A percentile compares a stretch with the other conserved stretches of the same genome.
Conservation (phyloP, 2,113 vertebrate genomes). For the Brachionichthys hirsutus region DNA sequence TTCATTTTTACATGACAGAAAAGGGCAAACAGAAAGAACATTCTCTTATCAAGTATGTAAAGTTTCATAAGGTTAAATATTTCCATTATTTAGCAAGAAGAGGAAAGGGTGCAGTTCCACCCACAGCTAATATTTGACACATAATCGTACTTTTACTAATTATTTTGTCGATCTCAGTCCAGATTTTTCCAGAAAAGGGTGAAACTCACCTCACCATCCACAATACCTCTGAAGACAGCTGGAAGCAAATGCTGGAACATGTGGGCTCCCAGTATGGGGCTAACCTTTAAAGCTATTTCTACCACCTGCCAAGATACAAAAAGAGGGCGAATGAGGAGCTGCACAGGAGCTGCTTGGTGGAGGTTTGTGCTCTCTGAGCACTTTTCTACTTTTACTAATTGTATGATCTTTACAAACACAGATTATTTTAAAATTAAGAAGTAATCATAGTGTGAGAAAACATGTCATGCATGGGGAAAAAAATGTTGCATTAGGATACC, state of each 20-base stretch:
- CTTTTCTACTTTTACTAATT: too few species aligned
- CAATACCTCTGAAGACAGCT: slow-evolving; percentile 86
- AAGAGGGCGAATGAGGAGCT: slow-evolving; percentile 21
- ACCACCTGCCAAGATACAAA: slow-evolving; percentile 84
- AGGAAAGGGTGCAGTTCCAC: neutral
- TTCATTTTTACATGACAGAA: slow-evolving; percentile 1
- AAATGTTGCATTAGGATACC: too few species aligned
- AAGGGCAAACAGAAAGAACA: slow-evolving; percentile 22
- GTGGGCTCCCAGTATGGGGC: slow-evolving; percentile 86
- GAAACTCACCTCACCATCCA: slow-evolving; percentile 91
- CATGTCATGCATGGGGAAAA: too few species aligned
- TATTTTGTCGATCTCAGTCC: neutral
- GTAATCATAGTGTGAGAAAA: too few species aligned
- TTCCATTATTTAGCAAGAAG: neutral
- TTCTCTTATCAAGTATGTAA: neutral
- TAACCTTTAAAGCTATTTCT: slow-evolving; percentile 93
- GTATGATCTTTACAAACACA: slow-evolving; percentile 4
- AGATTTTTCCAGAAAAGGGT: neutral
- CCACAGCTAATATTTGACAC: neutral
- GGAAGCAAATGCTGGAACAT: slow-evolving; percentile 93
- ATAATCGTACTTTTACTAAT: too few species aligned
- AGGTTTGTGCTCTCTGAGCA: too few species aligned
- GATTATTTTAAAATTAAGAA: too few species aligned
- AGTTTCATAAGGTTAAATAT: slow-evolving; percentile 1
- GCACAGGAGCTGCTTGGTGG: too few species aligned